A percentile compares a stretch with the other conserved stretches of the same genome.
Conservation (phyloP, 2,888 invertebrate genomes). For the Drosophila engyochracea region DNA sequence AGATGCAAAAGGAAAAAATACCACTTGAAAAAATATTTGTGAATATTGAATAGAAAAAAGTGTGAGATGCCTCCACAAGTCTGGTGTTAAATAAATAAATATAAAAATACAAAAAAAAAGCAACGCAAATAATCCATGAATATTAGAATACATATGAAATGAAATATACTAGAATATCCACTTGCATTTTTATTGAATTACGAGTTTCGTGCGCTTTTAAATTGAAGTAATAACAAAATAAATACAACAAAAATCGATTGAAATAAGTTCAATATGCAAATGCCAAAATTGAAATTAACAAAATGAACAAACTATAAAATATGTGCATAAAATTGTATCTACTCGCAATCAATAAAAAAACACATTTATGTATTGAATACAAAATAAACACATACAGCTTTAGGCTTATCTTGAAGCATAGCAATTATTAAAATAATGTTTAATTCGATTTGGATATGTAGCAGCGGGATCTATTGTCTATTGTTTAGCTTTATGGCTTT, state of each 20-base stretch:
- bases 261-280: neutral
- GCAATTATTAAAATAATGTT: slow-evolving; percentile 51
- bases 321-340: neutral
- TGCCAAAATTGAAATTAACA: neutral
- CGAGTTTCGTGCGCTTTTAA: neutral
- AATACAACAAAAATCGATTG: neutral
- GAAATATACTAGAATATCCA: neutral
- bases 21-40: neutral
- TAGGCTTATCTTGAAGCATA: neutral
- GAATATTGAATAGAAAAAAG: neutral
- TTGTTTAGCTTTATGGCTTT: slow-evolving; percentile 59
- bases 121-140: neutral
- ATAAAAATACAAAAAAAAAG: neutral
- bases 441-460: slow-evolving; percentile 19
- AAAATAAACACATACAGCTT: no score
- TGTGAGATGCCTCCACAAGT: neutral
- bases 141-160: neutral
- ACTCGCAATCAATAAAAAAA: neutral
- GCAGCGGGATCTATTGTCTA: slow-evolving; percentile 37
- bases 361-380: no score
- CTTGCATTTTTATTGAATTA: slow-evolving; percentile 9
- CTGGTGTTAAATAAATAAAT: neutral
- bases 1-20: neutral
- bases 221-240: neutral
- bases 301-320: neutral